Conservation (phyloP, 2,797 vertebrate species). For the Chelon labrosus region DNA sequence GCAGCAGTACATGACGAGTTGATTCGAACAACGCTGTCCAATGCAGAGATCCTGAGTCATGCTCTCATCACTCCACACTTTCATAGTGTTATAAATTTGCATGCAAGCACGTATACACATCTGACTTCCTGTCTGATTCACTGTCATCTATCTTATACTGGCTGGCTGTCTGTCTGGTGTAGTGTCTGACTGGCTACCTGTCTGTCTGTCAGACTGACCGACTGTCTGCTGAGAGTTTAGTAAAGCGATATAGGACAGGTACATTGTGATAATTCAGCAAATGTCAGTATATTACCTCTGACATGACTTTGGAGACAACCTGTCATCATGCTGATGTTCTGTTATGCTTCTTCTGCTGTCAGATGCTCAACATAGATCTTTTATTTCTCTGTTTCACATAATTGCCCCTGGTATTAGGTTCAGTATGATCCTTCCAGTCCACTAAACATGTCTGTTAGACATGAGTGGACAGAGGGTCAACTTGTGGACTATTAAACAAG, state of each 20-base stretch:
- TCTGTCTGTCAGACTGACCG: constrained; percentile 14
- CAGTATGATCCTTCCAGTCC: constrained; percentile 46
- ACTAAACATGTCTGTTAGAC: constrained; percentile 49
- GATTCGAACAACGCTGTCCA: constrained; percentile 88
- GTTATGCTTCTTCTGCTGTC: constrained; percentile 19
- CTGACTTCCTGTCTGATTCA: neutral
- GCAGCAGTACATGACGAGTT: constrained; percentile 89
- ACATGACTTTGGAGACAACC: constrained; percentile 10
- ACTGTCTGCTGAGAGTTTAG: constrained; percentile 17
- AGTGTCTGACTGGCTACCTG: neutral
- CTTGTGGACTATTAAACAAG: constrained; percentile 55
- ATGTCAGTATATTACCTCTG: constrained; percentile 20
- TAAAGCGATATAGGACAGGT: constrained; percentile 27
- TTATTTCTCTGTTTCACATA: neutral
- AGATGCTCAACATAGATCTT: constrained; percentile 8
- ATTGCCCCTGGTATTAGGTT: constrained; percentile 34
- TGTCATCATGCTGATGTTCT: constrained; percentile 37
- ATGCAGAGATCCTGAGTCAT: constrained; percentile 90
- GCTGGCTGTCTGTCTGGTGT: neutral
- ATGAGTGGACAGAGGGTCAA: constrained; percentile 59
- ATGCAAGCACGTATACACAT: neutral
- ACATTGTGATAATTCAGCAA: constrained; percentile 35
- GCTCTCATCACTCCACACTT: constrained; percentile 83
- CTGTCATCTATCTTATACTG: neutral
- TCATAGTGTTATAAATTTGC: constrained; percentile 87